A percentile compares a stretch with the other conserved stretches of the same genome.
Evolutionary conservation across 2,113 vertebrate genomes (phyloP).

Genomic region (Lucifuga dentata): DNA sequence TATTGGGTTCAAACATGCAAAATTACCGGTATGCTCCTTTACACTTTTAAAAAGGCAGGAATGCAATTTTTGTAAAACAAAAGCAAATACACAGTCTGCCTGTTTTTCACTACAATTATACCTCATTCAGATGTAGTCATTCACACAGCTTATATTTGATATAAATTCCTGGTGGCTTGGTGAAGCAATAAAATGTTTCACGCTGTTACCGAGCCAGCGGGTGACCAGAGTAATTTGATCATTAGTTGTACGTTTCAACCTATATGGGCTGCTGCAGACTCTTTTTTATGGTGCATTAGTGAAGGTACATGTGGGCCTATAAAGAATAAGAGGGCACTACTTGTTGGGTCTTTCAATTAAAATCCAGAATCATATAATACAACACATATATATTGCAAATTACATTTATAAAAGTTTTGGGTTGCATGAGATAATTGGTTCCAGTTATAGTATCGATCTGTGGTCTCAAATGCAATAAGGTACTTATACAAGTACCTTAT

Average conservation of each 20-base stretch:
- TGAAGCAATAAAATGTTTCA: conserved; percentile 57
- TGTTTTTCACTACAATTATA: conserved; percentile 26
- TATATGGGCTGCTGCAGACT: conserved; percentile 23
- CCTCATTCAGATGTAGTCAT: conserved; percentile 28
- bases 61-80: too few relatives aligned
- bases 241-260: conserved; percentile 59
- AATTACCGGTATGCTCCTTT: too few relatives aligned
- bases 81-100: conserved; percentile 1
- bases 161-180: conserved; percentile 43
- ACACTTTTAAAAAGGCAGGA: conserved; percentile 15
- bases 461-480: too few relatives aligned
- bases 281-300: conserved; percentile 51
- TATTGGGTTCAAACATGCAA: too few relatives aligned
- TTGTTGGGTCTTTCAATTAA: conserved; percentile 13
- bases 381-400: too few relatives aligned
- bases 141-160: conserved; percentile 23
- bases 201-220: conserved; percentile 48
- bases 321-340: conserved; percentile 30
- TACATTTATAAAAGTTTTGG: too few relatives aligned
- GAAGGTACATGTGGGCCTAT: conserved; percentile 39
- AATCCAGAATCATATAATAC: conserved; percentile 24
- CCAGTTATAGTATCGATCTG: too few relatives aligned
- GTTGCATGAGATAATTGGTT: too few relatives aligned
- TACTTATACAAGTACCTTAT: too few relatives aligned
- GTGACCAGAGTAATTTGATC: conserved; percentile 41